A percentile compares a stretch with the other conserved stretches of the same genome.
phyloP scores from a whole-genome alignment of 2,888 invertebrate genomes.

The Chrysina gloriosa region DNA sequence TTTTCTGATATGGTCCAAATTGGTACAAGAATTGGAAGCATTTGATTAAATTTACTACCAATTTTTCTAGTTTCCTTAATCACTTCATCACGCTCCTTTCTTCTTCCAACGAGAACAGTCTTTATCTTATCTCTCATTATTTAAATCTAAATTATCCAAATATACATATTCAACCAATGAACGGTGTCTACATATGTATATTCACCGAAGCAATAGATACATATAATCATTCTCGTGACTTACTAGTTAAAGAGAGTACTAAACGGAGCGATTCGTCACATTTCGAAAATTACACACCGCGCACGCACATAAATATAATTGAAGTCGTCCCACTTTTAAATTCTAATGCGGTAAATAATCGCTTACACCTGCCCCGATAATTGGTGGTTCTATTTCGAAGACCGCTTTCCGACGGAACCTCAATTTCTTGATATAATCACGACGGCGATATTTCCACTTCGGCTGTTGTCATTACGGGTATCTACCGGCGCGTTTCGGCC shows the following conservation, averaged over 20 bases:
- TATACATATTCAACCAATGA: too few species aligned
- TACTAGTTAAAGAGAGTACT: neutral
- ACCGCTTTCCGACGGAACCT: slow-evolving; percentile 34
- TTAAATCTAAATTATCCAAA: too few species aligned
- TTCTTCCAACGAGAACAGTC: too few species aligned
- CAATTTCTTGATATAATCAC: slow-evolving; percentile 18
- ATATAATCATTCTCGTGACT: too few species aligned
- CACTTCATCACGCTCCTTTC: too few species aligned
- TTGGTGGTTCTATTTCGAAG: slow-evolving; percentile 57
- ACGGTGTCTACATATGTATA: too few species aligned
- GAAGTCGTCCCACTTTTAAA: slow-evolving; percentile 32
- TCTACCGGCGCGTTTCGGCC: neutral
- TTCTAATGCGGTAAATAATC: slow-evolving; percentile 58
- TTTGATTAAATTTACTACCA: too few species aligned
- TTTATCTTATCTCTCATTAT: too few species aligned
- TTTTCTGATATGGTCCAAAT: too few species aligned
- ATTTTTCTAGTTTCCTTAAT: too few species aligned
- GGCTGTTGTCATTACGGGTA: neutral
- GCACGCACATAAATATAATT: neutral
- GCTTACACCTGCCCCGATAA: slow-evolving; percentile 58
- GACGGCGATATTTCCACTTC: slow-evolving; percentile 16
- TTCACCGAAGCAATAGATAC: too few species aligned
- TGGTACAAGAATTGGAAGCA: too few species aligned
- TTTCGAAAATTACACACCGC: slow-evolving; percentile 7
- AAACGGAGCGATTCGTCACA: slow-evolving; percentile 4